phyloP scores from a whole-genome alignment of 2,113 vertebrate species.

The Phocoena phocoena region DNA sequence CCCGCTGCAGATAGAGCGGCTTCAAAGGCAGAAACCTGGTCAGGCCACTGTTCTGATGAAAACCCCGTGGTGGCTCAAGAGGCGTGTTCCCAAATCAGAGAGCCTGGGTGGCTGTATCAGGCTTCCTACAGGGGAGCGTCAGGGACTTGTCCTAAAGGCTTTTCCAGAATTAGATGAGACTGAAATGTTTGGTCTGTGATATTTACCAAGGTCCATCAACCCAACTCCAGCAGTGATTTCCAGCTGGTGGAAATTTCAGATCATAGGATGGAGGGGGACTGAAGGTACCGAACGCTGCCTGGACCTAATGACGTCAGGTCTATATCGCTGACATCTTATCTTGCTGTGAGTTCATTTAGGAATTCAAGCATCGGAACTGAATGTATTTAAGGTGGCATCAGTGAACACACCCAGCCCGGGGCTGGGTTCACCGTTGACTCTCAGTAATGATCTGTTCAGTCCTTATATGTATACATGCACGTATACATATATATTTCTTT shows the following conservation, averaged over 20 bases:
- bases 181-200: background rate
- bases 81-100: background rate
- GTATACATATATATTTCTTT: background rate
- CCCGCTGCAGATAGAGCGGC: no score
- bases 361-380: background rate
- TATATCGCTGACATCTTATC: background rate
- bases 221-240: background rate
- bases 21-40: background rate
- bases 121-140: background rate
- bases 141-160: background rate
- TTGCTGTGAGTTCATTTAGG: background rate
- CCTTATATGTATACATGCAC: background rate
- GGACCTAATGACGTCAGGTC: background rate
- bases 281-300: background rate
- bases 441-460: background rate
- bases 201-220: background rate
- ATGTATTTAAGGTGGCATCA: background rate
- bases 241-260: background rate
- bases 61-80: fast-evolving
- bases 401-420: background rate
- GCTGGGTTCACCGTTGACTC: background rate
- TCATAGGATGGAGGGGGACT: background rate
- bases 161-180: background rate
- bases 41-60: background rate
- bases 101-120: no score